Evolutionary conservation across 1,140 invertebrate species (phyloP).

Genomic region (Trichonephila clavipes): DNA sequence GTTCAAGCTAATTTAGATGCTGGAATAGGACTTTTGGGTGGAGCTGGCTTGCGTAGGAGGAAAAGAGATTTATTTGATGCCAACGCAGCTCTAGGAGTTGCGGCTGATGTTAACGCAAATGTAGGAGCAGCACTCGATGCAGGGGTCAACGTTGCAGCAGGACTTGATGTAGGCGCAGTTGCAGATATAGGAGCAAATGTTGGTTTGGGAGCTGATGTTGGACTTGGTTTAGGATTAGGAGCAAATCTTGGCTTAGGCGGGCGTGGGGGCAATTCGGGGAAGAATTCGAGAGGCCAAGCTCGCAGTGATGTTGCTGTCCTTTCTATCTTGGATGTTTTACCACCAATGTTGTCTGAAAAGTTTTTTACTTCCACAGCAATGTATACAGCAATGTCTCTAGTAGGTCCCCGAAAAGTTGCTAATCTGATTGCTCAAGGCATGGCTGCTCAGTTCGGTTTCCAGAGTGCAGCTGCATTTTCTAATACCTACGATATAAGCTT

Average conservation of each 20-base stretch:
- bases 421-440: constrained; percentile 60
- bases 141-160: not conserved
- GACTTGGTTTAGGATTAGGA: not conserved
- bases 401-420: constrained; percentile 31
- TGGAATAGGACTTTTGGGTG: not conserved
- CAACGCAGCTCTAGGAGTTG: constrained; percentile 15
- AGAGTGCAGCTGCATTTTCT: constrained; percentile 10
- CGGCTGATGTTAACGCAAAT: constrained; percentile 54
- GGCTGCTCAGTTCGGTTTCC: constrained; percentile 61
- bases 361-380: constrained; percentile 47
- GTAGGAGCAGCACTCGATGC: not conserved
- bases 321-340: constrained; percentile 49
- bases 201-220: not conserved
- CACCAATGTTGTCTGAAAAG: constrained; percentile 47
- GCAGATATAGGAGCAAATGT: not conserved
- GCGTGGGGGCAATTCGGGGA: not conserved
- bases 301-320: not conserved
- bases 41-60: not conserved
- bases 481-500: constrained; percentile 13
- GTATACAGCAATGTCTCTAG: constrained; percentile 40
- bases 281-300: not conserved
- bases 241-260: constrained; percentile 12
- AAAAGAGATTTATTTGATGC: constrained; percentile 16
- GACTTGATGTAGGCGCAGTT: not conserved
- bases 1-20: constrained; percentile 5